phyloP scores from a whole-genome alignment of 2,888 invertebrate genomes.

The Tachystola acroxantha region DNA sequence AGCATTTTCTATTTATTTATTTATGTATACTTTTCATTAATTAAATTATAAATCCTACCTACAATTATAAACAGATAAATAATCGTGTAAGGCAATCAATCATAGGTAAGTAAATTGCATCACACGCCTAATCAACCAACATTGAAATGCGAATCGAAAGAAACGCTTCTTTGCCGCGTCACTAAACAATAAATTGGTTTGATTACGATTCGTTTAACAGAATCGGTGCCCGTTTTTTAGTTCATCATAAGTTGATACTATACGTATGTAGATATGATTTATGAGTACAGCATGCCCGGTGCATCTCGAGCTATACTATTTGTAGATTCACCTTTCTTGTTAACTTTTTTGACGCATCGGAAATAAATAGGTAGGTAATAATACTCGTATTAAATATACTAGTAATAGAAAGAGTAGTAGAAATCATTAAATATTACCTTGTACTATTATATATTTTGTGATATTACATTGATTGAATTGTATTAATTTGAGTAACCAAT shows the following conservation, averaged over 20 bases:
- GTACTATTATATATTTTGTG: no score
- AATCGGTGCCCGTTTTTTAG: constrained; percentile 30
- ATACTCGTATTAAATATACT: no score
- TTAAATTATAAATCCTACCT: no score
- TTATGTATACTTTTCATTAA: no score
- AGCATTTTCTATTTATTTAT: no score
- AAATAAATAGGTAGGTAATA: not conserved
- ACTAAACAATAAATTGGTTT: constrained; percentile 11
- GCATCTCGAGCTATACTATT: constrained; percentile 30
- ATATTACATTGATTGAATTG: no score
- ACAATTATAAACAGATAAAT: no score
- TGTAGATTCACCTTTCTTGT: constrained; percentile 17
- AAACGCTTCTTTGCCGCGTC: constrained; percentile 9
- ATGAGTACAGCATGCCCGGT: constrained; percentile 34
- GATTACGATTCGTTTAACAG: constrained; percentile 30
- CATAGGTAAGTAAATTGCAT: constrained; percentile 17
- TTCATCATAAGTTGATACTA: constrained; percentile 22
- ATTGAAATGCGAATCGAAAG: constrained; percentile 32
- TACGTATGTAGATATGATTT: constrained; percentile 44
- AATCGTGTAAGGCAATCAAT: no score
- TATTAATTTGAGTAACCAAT: no score
- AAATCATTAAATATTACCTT: no score
- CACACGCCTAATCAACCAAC: constrained; percentile 32
- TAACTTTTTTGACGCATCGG: constrained; percentile 9
- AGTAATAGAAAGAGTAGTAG: no score